phyloP scores from a whole-genome alignment of 2,888 invertebrate species.

The Caenorhabditis japonica region DNA sequence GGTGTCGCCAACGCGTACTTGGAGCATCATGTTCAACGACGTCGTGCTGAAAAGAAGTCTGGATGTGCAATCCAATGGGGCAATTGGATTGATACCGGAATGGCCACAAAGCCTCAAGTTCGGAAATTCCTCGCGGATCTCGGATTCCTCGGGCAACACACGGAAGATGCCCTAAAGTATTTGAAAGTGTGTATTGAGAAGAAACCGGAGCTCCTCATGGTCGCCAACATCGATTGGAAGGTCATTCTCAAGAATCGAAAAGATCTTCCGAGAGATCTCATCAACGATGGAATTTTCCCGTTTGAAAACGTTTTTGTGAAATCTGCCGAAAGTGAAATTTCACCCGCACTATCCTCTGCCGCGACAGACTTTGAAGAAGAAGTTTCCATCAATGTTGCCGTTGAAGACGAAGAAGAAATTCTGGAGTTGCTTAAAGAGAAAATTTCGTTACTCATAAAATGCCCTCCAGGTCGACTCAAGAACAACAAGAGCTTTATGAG shows the following conservation, averaged over 20 bases:
- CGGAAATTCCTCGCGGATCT: slow-evolving; percentile 55
- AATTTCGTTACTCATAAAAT: slow-evolving; percentile 23
- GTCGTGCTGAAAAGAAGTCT: slow-evolving; percentile 30
- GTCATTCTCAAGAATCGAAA: slow-evolving; percentile 60
- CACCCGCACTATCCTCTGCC: slow-evolving; percentile 4
- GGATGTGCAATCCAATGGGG: slow-evolving; percentile 73
- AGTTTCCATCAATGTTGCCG: slow-evolving; percentile 22
- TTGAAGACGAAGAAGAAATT: slow-evolving; percentile 52
- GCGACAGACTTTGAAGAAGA: slow-evolving; percentile 28
- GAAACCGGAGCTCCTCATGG: slow-evolving; percentile 61
- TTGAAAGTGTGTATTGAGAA: slow-evolving; percentile 61
- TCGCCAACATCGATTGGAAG: slow-evolving; percentile 70
- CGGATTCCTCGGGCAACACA: slow-evolving; percentile 69
- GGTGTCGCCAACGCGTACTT: slow-evolving; percentile 67
- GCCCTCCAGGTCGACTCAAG: slow-evolving; percentile 31
- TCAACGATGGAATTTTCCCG: slow-evolving; percentile 33
- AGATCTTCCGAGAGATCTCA: slow-evolving; percentile 62
- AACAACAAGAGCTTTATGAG: slow-evolving; percentile 65
- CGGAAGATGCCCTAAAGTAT: slow-evolving; percentile 64
- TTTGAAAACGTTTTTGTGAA: slow-evolving; percentile 16
- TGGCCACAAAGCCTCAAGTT: slow-evolving; percentile 67
- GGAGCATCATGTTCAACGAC: slow-evolving; percentile 58
- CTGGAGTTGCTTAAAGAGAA: slow-evolving; percentile 37
- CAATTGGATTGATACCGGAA: slow-evolving; percentile 74
- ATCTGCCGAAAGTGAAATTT: slow-evolving; percentile 11